A percentile compares a stretch with the other conserved stretches of the same genome.
These are phyloP conservation scores for Dolichopus griseipennis DNA, from an alignment of 2,888 invertebrate species.

Conservation along the genomic window DNA sequence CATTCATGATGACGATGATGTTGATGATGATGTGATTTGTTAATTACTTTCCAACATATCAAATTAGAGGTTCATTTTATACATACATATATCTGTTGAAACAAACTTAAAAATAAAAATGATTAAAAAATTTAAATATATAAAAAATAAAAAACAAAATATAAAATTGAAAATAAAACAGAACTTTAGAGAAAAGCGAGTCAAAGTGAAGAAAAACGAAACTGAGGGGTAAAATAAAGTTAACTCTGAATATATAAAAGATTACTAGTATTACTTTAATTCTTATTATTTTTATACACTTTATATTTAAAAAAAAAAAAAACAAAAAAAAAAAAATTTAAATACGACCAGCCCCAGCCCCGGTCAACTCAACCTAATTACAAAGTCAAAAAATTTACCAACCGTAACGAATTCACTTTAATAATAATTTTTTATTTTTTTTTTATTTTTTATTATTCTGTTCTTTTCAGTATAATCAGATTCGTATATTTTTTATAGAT, in stretches of 20 bases:
- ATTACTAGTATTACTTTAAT: not conserved
- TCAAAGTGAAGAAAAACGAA: too few species aligned
- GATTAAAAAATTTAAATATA: not conserved
- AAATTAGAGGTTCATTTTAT: not conserved
- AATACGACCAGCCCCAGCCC: not conserved
- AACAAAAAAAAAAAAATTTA: not conserved
- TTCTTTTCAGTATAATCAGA: not conserved
- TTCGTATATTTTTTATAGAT: not conserved
- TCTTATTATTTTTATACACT: not conserved
- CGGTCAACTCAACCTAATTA: slow-evolving; percentile 20
- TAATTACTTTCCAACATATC: not conserved
- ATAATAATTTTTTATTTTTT: slow-evolving; percentile 8
- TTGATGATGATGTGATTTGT: not conserved
- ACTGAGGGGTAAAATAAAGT: not conserved
- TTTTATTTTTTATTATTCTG: too few species aligned
- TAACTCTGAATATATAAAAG: not conserved
- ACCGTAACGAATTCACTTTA: slow-evolving; percentile 22
- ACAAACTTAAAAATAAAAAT: not conserved
- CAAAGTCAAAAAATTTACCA: slow-evolving; percentile 22
- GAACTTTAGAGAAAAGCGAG: too few species aligned
- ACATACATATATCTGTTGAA: slow-evolving; percentile 6
- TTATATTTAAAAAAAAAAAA: not conserved
- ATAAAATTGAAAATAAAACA: too few species aligned
- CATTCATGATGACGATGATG: not conserved
- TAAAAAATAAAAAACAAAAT: not conserved